A percentile compares a stretch with the other conserved stretches of the same genome.
Evolutionary conservation across 2,113 vertebrate species (phyloP).

Genomic region (Sminthopsis crassicaudata): DNA sequence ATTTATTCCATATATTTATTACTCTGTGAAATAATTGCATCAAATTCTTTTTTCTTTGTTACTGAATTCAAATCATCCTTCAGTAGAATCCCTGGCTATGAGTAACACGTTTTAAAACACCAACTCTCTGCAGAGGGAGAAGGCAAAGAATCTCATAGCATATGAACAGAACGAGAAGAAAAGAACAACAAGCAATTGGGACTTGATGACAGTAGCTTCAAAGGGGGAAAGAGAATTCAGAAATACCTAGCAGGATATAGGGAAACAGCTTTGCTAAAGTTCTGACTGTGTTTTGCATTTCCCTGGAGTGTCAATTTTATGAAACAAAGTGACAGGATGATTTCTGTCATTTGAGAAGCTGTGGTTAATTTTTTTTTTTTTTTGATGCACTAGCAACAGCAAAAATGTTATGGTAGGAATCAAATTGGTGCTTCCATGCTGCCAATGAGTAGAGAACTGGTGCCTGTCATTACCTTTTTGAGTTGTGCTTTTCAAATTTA

Average conservation of each 20-base stretch:
- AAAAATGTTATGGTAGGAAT: conserved; percentile 78
- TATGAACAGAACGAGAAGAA: conserved; percentile 50
- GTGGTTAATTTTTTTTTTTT: conserved; percentile 50
- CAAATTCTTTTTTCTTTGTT: conserved; percentile 69
- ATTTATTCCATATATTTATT: conserved; percentile 75
- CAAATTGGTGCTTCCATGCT: conserved; percentile 78
- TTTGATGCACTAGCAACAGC: conserved; percentile 77
- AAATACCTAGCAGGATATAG: conserved; percentile 70
- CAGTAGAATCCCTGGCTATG: conserved; percentile 56
- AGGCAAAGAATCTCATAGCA: conserved; percentile 49
- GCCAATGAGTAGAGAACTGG: conserved; percentile 67
- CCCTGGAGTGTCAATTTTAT: conserved; percentile 80
- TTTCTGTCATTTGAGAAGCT: conserved; percentile 81
- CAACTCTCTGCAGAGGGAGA: conserved; percentile 32
- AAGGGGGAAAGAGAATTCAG: conserved; percentile 66
- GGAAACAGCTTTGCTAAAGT: conserved; percentile 67
- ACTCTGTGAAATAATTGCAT: conserved; percentile 77
- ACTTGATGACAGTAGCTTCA: conserved; percentile 62
- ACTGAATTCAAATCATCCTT: conserved; percentile 71
- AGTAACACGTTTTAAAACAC: conserved; percentile 73
- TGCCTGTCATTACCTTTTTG: conserved; percentile 73
- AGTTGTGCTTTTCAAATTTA: conserved; percentile 77
- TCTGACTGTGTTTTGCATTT: conserved; percentile 78
- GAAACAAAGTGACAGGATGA: conserved; percentile 83
- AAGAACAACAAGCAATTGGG: conserved; percentile 71